A percentile compares a stretch with the other conserved stretches of the same genome.
Conservation (phyloP, 2,797 vertebrate genomes). For the Zenarchopterus dispar region DNA sequence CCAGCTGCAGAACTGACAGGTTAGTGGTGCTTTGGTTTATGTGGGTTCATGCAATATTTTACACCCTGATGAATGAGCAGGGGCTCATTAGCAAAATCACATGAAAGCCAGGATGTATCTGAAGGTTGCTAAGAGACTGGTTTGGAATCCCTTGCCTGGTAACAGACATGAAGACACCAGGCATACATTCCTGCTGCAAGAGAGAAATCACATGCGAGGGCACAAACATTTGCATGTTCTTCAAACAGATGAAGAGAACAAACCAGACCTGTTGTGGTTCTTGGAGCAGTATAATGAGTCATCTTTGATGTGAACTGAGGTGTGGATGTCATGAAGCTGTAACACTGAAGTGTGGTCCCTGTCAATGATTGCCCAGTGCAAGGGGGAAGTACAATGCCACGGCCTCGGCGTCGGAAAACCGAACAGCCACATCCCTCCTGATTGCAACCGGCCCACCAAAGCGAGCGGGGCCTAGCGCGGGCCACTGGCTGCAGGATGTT, state of each 20-base stretch:
- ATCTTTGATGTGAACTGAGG: background rate
- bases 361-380: conserved; percentile 7
- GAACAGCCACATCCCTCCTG: conserved; percentile 13
- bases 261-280: conserved; percentile 10
- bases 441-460: conserved; percentile 45
- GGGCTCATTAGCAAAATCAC: conserved; percentile 77
- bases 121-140: conserved; percentile 82
- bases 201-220: conserved; percentile 36
- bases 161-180: conserved; percentile 63
- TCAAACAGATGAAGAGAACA: conserved; percentile 25
- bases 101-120: conserved; percentile 68
- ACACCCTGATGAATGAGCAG: conserved; percentile 71
- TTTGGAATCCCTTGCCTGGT: conserved; percentile 71
- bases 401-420: conserved; percentile 9
- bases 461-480: conserved; percentile 40
- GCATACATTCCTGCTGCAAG: conserved; percentile 57
- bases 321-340: background rate
- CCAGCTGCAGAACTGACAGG: conserved; percentile 15
- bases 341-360: background rate
- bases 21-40: conserved; percentile 43
- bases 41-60: conserved; percentile 71
- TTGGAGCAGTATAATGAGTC: conserved; percentile 12
- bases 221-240: conserved; percentile 44
- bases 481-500: conserved; percentile 64
- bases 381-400: no score